A percentile compares a stretch with the other conserved stretches of the same genome.
These are phyloP conservation scores for Vipera ursinii DNA, from an alignment of 2,797 vertebrate species.

Conservation along the genomic window DNA sequence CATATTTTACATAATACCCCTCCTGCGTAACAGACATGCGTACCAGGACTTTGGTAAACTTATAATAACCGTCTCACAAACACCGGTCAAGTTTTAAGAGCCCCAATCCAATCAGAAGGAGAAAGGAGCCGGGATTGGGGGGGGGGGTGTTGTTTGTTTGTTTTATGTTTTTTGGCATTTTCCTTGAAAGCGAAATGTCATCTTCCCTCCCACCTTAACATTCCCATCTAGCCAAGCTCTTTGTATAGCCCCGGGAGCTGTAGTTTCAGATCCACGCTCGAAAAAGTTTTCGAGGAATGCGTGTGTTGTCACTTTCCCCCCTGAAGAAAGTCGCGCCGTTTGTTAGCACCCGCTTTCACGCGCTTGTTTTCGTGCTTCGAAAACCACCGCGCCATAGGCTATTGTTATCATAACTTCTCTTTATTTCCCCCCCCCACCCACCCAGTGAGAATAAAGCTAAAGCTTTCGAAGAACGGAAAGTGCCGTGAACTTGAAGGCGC, in stretches of 20 bases:
- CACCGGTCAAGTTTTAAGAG: background rate
- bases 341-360: slow-evolving; percentile 4
- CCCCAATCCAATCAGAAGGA: background rate
- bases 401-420: background rate
- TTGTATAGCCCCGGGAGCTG: too few relatives aligned
- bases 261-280: background rate
- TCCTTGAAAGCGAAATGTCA: background rate
- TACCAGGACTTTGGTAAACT: background rate
- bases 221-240: background rate
- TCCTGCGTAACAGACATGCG: background rate
- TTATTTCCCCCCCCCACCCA: too few relatives aligned
- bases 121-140: background rate
- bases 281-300: background rate
- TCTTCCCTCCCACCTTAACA: background rate
- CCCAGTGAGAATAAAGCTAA: slow-evolving; percentile 6
- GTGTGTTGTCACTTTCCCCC: background rate
- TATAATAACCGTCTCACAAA: background rate
- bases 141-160: too few relatives aligned
- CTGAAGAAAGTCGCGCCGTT: slow-evolving; percentile 6
- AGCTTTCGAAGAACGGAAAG: background rate
- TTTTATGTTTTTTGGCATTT: background rate
- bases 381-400: slow-evolving; percentile 5
- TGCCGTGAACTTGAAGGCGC: slow-evolving; percentile 23
- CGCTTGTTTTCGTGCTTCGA: slow-evolving; percentile 19
- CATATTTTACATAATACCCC: background rate